Base-by-base conservation (phyloP, 2,888 invertebrate species). In the Caenorhabditis sp. region DNA sequence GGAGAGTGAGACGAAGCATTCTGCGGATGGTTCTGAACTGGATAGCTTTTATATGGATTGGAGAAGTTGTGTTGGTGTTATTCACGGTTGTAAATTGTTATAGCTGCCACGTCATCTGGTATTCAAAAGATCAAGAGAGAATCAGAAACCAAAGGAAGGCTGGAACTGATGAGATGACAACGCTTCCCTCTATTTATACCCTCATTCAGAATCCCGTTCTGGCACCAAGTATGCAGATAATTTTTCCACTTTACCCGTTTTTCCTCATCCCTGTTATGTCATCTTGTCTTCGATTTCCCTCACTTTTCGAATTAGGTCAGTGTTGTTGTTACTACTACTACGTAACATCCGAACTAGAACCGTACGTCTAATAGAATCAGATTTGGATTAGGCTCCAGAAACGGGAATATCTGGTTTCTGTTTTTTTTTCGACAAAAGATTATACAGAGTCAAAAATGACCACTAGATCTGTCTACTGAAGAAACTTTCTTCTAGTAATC, bases 201-300 rank as follows among this genome's bases (percentile, higher is more conserved):
- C 0, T 22, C 24, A 12, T 51, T 63, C 59, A 59, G 24, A 28
- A 70, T 77, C 77, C 54, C 77, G 77, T 77, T 77, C 77, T 70
- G 70, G 69, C 69, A 77, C 77, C 69, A 49, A 68, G 61, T 76
- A 74, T 66, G 61, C 61, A 69, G 47, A 69, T 77, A 77, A 77
- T 77, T 77, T 61, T 16, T n/a, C 77, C 66, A 72, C 80, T 80
- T 73, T 80, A 80, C 80, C 80, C 73, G 72, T 80, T 73, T 54
- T 22, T n/a, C n/a, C 31, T 58, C 28, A 22, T 56, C 16, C 49
- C 56, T 54, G 38, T 72, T 72, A 59, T 80, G 51, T 7, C 59
- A 63, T 56, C 51, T 10, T 19, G 26, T 41, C 56, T 6, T 14
- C n/a, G 6, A n/a, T 16, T 19, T 51, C 41, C 63, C 59, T 61